phyloP scores from a whole-genome alignment of 2,113 vertebrate species.

The Ictalurus furcatus region DNA sequence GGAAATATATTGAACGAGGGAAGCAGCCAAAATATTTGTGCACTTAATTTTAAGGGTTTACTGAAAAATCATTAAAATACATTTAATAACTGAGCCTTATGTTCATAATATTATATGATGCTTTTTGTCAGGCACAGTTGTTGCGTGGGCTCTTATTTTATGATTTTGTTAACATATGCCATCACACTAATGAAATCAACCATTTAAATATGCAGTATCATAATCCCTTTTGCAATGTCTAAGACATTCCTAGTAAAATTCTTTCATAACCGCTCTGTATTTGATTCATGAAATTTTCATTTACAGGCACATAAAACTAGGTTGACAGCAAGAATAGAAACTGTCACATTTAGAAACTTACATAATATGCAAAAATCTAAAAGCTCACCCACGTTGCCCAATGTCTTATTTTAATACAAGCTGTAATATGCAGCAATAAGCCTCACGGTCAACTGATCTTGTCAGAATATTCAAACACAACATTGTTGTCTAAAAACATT shows the following conservation, averaged over 20 bases:
- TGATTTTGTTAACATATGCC: not conserved
- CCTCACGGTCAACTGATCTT: not conserved
- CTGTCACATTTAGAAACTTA: not conserved
- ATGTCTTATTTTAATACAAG: not conserved
- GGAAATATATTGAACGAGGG: not conserved
- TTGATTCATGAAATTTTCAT: not conserved
- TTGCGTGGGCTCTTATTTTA: not conserved
- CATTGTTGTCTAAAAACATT: not conserved
- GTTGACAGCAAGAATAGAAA: not conserved
- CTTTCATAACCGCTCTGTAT: not conserved
- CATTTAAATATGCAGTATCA: not conserved
- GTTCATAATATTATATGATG: not conserved
- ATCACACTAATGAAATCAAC: not conserved
- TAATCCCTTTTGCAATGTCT: not conserved
- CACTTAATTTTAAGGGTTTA: not conserved
- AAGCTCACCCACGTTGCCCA: not conserved
- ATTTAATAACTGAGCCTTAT: not conserved
- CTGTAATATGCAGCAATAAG: not conserved
- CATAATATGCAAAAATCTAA: not conserved
- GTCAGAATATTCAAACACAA: not conserved
- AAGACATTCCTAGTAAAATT: not conserved
- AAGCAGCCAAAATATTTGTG: not conserved
- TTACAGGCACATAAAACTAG: not conserved
- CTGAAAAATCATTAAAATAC: not conserved
- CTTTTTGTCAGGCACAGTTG: not conserved